Evolutionary conservation across 1,140 invertebrate genomes (phyloP).

Genomic region (Caenorhabditis briggsae): DNA sequence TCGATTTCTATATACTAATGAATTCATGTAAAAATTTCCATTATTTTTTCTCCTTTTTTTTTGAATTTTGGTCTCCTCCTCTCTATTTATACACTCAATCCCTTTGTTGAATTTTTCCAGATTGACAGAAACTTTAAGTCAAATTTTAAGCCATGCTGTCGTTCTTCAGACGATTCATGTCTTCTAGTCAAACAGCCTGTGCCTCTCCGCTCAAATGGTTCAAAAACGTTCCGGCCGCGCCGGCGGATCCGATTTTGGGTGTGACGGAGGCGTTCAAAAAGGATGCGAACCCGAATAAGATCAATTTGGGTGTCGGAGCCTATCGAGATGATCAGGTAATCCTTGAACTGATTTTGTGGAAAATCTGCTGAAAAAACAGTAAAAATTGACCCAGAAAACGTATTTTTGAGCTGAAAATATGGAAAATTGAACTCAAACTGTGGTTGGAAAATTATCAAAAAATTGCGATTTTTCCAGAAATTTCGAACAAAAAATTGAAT

Average conservation of each 20-base stretch:
- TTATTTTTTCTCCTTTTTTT: background rate
- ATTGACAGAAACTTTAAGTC: too few relatives aligned
- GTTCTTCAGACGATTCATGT: constrained; percentile 40
- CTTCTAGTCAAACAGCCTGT: background rate
- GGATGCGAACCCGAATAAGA: constrained; percentile 93
- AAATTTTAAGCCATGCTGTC: constrained; percentile 1
- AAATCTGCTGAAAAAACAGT: too few relatives aligned
- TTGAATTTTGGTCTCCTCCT: background rate
- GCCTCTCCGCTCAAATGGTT: constrained; percentile 67
- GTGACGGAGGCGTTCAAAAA: constrained; percentile 97
- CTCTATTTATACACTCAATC: background rate
- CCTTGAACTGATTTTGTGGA: too few relatives aligned
- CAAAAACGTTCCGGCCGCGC: constrained; percentile 89
- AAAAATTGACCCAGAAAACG: too few relatives aligned
- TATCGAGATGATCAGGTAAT: constrained; percentile 96
- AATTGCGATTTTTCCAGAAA: too few relatives aligned
- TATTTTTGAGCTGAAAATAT: too few relatives aligned
- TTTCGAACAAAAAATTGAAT: too few relatives aligned
- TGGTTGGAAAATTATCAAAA: too few relatives aligned
- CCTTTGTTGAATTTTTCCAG: background rate
- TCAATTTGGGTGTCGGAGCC: constrained; percentile 96
- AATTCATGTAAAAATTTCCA: background rate
- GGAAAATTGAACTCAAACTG: too few relatives aligned
- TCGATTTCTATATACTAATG: background rate
- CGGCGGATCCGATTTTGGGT: constrained; percentile 97